Evolutionary conservation across 2,888 invertebrate genomes (phyloP), one percentile per base, ranked within the genome.

Genomic region (Hetaerina titia): DNA sequence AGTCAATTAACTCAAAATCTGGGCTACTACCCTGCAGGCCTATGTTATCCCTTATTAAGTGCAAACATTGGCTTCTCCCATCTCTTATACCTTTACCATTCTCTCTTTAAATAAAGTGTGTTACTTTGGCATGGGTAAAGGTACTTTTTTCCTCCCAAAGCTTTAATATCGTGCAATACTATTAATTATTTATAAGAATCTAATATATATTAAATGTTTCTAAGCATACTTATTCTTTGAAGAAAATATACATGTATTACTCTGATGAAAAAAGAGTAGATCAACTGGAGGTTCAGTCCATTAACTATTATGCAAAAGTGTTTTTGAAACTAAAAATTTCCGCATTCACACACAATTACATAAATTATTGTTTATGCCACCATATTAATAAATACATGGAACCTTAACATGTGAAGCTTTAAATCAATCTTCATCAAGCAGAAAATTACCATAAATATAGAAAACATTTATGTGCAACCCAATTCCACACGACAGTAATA

Each of bases 171-270:
- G 31, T 81, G 81, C 81, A 69, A n/a, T 22, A n/a, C 69, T 69
- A 69, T 69, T n/a, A 25, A 81, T 81, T 81, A 81, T 31, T 81
- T 81, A 81, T 31, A 31, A 81, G 31, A 22, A 81, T 31, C 81
- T 81, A 81, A 31, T 81, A 81, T 45, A 45, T 25, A 81, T 81
- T 31, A 31, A 31, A 81, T 15, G 15, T 81, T 31, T 7, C 81
- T 81, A 81, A n/a, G 74, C 31, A 31, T 81, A 81, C 81, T 31
- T 31, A 81, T 31, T 81, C 81, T 81, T 81, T 25, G 81, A 81
- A 81, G 81, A 81, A 81, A 81, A 81, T 81, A 81, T 81, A 81
- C 81, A 81, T 31, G 31, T 74, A 74, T 81, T n/a, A 81, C 11
- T 81, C 9, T 31, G 81, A 81, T 81, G 81, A 81, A 81, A 31